Conservation (phyloP, 2,113 vertebrate species). For the Ascaphus truei region DNA sequence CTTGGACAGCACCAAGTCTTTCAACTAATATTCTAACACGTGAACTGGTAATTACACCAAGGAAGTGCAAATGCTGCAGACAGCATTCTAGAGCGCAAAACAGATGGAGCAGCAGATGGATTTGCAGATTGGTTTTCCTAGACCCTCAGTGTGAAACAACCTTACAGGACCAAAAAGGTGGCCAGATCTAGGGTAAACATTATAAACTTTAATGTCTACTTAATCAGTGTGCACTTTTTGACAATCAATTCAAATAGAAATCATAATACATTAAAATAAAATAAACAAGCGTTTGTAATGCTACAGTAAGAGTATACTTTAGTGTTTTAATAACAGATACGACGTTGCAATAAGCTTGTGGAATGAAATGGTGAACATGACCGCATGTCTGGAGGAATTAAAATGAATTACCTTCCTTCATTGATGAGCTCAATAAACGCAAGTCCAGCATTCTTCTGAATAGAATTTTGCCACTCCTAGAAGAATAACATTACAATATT, state of each 20-base stretch:
- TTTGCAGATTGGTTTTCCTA: slow-evolving; percentile 61
- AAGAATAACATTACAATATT: slow-evolving; percentile 60
- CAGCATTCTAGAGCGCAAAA: slow-evolving; percentile 37
- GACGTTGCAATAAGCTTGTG: too few species aligned
- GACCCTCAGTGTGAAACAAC: slow-evolving; percentile 61
- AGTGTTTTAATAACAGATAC: too few species aligned
- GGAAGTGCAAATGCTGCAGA: slow-evolving; percentile 5
- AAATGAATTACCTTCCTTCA: slow-evolving; percentile 89
- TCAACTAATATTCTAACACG: slow-evolving; percentile 51
- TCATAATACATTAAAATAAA: not conserved
- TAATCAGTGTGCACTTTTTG: not conserved
- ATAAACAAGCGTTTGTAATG: not conserved
- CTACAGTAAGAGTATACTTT: not conserved
- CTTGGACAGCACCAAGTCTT: slow-evolving; percentile 58
- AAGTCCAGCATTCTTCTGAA: slow-evolving; percentile 97
- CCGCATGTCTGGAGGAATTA: too few species aligned
- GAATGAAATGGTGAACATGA: too few species aligned
- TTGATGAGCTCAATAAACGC: slow-evolving; percentile 98
- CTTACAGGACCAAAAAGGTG: slow-evolving; percentile 43
- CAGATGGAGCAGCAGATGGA: slow-evolving; percentile 93
- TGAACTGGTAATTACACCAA: slow-evolving; percentile 42
- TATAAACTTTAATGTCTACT: slow-evolving; percentile 15
- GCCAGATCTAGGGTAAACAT: slow-evolving; percentile 44
- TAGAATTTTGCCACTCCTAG: slow-evolving; percentile 98
- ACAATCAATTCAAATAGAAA: slow-evolving; percentile 30